Percentiles rank a stretch among this genome's conserved stretches.
These are phyloP conservation scores for Clarias fuscus DNA, from an alignment of 2,797 vertebrate genomes.

Conservation along the genomic window DNA sequence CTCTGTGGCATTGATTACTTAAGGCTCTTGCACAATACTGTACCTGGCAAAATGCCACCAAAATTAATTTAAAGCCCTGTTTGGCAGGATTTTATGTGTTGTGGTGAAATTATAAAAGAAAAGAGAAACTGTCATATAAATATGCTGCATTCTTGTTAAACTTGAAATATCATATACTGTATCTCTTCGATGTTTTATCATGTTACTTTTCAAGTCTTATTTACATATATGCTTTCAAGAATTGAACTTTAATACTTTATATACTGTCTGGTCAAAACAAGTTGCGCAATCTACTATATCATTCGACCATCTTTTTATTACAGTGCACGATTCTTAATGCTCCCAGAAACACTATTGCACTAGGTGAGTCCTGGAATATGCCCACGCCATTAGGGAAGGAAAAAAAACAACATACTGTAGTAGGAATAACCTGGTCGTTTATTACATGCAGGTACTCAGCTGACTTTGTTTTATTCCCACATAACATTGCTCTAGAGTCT, in stretches of 20 bases:
- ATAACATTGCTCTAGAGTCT: no score
- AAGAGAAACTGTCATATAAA: not conserved
- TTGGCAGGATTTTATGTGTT: slow-evolving; percentile 48
- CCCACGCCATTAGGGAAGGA: no score
- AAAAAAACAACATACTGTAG: no score
- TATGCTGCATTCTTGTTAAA: slow-evolving; percentile 1
- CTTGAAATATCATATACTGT: not conserved
- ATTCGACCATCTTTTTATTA: no score
- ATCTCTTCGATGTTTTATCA: not conserved
- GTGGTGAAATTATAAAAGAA: slow-evolving; percentile 44
- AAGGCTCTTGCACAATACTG: slow-evolving; percentile 46
- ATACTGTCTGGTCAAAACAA: no score
- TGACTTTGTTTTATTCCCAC: no score
- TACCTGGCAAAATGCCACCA: slow-evolving; percentile 42
- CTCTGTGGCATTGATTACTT: slow-evolving; percentile 63
- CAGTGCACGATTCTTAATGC: no score
- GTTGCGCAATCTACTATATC: no score
- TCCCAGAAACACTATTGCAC: no score
- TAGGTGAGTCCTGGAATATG: no score
- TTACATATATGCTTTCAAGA: not conserved
- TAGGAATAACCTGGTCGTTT: no score
- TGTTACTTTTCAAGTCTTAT: not conserved
- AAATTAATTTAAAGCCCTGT: slow-evolving; percentile 48
- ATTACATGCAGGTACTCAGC: no score
- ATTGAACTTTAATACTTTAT: not conserved